Conservation (phyloP, 23 tunicate species). For the Trididemnum clinides region DNA sequence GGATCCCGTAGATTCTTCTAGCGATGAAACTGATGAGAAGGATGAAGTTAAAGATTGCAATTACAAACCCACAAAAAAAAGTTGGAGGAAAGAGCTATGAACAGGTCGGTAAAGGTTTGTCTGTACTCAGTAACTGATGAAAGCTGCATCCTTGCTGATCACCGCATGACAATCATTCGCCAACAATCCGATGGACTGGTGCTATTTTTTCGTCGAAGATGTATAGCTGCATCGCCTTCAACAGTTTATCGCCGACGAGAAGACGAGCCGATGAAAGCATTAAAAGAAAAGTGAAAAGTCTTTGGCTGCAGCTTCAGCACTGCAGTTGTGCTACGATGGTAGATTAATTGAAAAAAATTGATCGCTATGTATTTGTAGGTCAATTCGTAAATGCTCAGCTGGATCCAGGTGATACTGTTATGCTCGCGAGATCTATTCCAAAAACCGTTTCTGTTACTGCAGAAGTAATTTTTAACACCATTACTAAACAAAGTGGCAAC, state of each 20-base stretch:
- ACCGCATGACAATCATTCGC: neutral
- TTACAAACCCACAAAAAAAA: neutral
- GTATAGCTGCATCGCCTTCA: too few species aligned
- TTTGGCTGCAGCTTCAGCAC: neutral
- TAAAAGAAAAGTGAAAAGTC: neutral
- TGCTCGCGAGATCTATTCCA: neutral
- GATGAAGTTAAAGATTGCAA: neutral
- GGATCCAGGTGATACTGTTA: neutral
- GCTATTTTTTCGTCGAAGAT: too few species aligned
- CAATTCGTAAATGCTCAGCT: neutral
- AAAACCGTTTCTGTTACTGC: neutral
- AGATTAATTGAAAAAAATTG: too few species aligned
- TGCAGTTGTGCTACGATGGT: constrained; percentile 30
- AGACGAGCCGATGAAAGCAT: neutral
- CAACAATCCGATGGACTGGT: constrained; percentile 27
- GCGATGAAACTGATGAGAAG: neutral
- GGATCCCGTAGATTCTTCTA: neutral
- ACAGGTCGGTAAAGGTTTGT: constrained; percentile 1
- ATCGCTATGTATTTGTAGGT: neutral
- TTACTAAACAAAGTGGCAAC: neutral
- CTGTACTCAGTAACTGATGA: neutral
- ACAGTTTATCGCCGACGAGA: constrained; percentile 7
- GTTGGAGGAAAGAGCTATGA: constrained; percentile 6
- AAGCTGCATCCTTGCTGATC: constrained; percentile 1
- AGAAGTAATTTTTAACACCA: constrained; percentile 16